phyloP scores from a whole-genome alignment of 2,113 vertebrate species.

The Dipodomys ordii region DNA sequence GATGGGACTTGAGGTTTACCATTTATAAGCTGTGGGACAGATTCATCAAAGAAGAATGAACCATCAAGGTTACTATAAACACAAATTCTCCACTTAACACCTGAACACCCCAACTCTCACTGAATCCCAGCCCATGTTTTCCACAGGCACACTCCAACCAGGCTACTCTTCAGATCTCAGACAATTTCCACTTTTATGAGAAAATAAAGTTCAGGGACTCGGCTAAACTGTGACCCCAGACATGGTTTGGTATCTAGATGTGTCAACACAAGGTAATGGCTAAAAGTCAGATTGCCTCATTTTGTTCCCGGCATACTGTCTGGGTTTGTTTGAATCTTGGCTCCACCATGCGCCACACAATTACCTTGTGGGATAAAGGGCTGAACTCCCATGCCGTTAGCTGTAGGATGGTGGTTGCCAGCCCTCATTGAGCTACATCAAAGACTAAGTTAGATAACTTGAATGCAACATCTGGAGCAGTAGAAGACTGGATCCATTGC shows the following conservation, averaged over 20 bases:
- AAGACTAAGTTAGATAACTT: neutral
- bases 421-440: neutral
- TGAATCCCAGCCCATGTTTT: neutral
- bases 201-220: constrained; percentile 39
- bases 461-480: no score
- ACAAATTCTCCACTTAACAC: neutral
- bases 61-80: neutral
- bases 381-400: neutral
- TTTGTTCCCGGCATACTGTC: constrained; percentile 33
- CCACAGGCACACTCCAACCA: neutral
- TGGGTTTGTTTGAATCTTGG: constrained; percentile 46
- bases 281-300: constrained; percentile 78
- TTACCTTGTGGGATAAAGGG: neutral
- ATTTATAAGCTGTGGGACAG: neutral
- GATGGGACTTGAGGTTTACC: neutral
- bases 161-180: neutral
- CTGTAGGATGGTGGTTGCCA: neutral
- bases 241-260: neutral
- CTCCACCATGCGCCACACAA: neutral
- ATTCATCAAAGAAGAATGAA: neutral
- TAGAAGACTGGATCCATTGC: neutral
- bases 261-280: constrained; percentile 34
- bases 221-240: constrained; percentile 28
- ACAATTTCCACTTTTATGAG: neutral
- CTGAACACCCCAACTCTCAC: neutral